phyloP scores from a whole-genome alignment of 1,140 invertebrate genomes.

The Notospermus geniculatus region DNA sequence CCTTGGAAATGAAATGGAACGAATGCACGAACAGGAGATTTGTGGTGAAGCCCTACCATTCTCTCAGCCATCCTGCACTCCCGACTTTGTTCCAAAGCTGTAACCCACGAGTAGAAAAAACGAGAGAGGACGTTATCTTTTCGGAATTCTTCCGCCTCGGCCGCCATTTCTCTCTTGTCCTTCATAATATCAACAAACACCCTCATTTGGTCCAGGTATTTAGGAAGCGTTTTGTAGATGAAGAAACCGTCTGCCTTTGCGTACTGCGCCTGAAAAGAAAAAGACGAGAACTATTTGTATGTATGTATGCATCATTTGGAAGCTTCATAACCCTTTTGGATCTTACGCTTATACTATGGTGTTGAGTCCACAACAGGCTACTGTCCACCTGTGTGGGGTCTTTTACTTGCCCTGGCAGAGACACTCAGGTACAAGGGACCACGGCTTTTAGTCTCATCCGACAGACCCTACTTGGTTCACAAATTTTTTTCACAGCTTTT shows the following conservation, averaged over 20 bases:
- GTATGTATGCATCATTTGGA: no score
- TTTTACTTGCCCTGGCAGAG: no score
- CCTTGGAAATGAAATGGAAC: background rate
- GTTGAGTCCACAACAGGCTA: no score
- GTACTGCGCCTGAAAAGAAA: conserved; percentile 32
- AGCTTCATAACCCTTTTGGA: no score
- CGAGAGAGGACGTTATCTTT: conserved; percentile 34
- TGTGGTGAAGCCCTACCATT: conserved; percentile 29
- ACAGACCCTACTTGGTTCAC: no score
- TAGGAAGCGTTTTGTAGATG: conserved; percentile 35
- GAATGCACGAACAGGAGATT: conserved; percentile 1
- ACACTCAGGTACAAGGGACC: no score
- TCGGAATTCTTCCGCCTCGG: conserved; percentile 31
- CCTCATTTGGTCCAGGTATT: conserved; percentile 30
- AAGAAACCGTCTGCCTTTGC: conserved; percentile 39
- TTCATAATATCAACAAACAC: conserved; percentile 39
- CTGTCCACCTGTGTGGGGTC: no score
- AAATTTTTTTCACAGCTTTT: no score
- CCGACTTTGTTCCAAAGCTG: conserved; percentile 28
- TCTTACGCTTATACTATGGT: no score
- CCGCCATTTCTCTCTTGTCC: conserved; percentile 29
- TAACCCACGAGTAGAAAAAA: conserved; percentile 37
- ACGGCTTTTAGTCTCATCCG: no score
- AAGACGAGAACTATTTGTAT: no score
- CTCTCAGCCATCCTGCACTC: conserved; percentile 36